Evolutionary conservation across 2,888 invertebrate genomes (phyloP).

Genomic region (Eilema depressum): DNA sequence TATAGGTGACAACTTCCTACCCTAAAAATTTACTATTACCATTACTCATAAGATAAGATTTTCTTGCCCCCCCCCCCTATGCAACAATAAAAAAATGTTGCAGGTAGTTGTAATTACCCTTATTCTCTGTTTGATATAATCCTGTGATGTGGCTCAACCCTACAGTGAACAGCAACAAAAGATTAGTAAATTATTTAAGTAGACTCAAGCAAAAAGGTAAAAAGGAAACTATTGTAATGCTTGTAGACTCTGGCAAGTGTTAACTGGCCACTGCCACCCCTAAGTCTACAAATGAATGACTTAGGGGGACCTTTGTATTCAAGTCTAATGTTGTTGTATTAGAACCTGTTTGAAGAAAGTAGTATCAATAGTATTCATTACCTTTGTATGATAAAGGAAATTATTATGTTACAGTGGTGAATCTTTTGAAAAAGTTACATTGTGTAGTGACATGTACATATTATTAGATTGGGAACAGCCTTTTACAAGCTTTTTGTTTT

Average conservation of each 20-base stretch:
- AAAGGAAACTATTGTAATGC: not conserved
- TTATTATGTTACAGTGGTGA: not conserved
- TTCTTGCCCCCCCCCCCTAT: no score
- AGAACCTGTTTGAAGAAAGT: not conserved
- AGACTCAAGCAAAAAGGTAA: not conserved
- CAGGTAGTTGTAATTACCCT: not conserved
- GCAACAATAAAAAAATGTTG: no score
- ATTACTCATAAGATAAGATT: no score
- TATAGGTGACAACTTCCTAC: not conserved
- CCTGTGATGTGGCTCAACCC: not conserved
- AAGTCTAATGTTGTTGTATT: not conserved
- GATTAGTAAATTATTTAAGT: not conserved
- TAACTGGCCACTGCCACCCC: not conserved
- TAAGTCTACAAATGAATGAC: not conserved
- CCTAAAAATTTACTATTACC: no score
- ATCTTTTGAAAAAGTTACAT: not conserved
- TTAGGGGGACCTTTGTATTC: not conserved
- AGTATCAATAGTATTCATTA: not conserved
- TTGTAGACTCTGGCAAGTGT: not conserved
- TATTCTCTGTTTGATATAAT: not conserved
- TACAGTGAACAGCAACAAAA: not conserved
- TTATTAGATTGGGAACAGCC: not conserved
- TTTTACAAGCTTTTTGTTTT: not conserved
- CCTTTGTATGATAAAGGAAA: not conserved
- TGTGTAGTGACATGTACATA: not conserved